Base-by-base conservation (phyloP, 2,797 vertebrate species). In the Cichlasoma orientale region DNA sequence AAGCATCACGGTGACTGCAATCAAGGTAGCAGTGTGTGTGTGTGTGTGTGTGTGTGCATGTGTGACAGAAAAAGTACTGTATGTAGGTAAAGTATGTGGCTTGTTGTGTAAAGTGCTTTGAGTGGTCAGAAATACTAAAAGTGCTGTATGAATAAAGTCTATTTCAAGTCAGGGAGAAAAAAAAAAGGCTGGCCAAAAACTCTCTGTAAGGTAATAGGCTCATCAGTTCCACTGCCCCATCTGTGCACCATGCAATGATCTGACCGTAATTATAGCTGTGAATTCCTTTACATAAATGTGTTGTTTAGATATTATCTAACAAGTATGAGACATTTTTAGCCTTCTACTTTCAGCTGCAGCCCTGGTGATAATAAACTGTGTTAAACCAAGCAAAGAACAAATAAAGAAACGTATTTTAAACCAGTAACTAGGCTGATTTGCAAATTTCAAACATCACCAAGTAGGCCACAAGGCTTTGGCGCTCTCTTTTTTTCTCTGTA, bases 241-340 rank as follows among this genome's bases (percentile, higher is more conserved):
- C 66, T 38, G 53, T 71, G 36, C 66, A 70, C 56, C 56, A 50
- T 36, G 19, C 44, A n/a, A 38, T 13, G 63, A 70, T 80, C 19
- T 10, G 55, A 59, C 56, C 16, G 11, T 80, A 71, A 80, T 74
- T 80, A 69, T 44, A 53, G 27, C 61, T 69, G 59, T 56, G 10
- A 33, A 53, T 74, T 52, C 69, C 55, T 18, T 74, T 79, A 69
- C 58, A 69, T 58, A 61, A 57, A 25, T 74, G 10, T 57, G 2
- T 52, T 74, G 19, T 29, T 36, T 47, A 16, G 54, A 33, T 74
- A 11, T 50, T 0, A 13, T 58, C 14, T 44, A 44, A 36, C 21
- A 61, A 79, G 29, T 66, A 38, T 36, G 47, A 50, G 52, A 14
- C n/a, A 25, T 53, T 50, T 73, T 33, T 21, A 55, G 57, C 57